Conservation (phyloP, 2,888 invertebrate genomes). For the Chloroclysta siterata region DNA sequence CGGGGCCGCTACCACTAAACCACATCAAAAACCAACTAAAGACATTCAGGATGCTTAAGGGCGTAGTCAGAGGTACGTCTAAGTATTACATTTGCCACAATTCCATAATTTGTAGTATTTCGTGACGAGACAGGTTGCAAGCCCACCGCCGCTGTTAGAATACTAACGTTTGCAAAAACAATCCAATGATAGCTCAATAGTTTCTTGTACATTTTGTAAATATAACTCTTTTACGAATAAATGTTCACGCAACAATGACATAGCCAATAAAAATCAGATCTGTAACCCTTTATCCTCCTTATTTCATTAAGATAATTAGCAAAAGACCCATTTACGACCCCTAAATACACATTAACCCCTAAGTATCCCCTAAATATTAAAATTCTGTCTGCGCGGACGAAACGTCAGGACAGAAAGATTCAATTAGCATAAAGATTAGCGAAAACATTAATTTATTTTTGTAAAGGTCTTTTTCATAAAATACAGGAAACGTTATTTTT, state of each 20-base stretch:
- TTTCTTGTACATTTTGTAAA: too few relatives aligned
- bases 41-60: too few relatives aligned
- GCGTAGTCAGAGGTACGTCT: too few relatives aligned
- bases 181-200: too few relatives aligned
- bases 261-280: neutral
- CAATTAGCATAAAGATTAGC: constrained; percentile 42
- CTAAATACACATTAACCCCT: constrained; percentile 21
- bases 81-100: too few relatives aligned
- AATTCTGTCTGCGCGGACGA: constrained; percentile 24
- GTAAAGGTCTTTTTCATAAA: constrained; percentile 6
- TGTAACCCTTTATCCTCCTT: constrained; percentile 1
- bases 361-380: constrained; percentile 24
- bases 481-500: neutral
- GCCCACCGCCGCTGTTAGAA: too few relatives aligned
- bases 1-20: too few relatives aligned
- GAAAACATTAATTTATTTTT: constrained; percentile 38
- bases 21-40: too few relatives aligned
- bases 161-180: too few relatives aligned
- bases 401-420: constrained; percentile 32
- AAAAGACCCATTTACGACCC: constrained; percentile 19
- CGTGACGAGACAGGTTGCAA: too few relatives aligned
- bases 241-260: neutral
- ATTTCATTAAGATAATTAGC: constrained; percentile 21
- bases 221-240: too few relatives aligned
- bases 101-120: too few relatives aligned